These are phyloP conservation scores for Sinosuthora webbiana DNA, from an alignment of 2,113 vertebrate species.

Conservation along the genomic window DNA sequence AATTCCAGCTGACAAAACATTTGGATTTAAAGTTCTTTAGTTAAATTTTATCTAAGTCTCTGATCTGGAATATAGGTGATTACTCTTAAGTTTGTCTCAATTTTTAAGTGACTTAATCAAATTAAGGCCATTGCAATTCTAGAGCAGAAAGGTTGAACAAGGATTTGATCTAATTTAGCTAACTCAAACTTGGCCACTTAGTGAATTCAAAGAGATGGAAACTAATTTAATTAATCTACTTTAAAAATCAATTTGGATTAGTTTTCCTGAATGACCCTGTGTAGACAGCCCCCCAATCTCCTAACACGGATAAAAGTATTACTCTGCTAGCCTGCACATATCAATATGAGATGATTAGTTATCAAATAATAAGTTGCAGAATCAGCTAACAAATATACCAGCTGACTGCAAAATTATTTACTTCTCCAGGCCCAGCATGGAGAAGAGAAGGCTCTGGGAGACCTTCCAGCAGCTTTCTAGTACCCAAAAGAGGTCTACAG, in stretches of 20 bases:
- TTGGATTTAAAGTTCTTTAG: neutral
- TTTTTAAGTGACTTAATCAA: slow-evolving; percentile 32
- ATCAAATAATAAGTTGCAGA: slow-evolving; percentile 12
- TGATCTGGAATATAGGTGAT: neutral
- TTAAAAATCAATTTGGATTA: slow-evolving; percentile 63
- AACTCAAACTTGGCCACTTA: neutral
- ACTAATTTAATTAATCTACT: slow-evolving; percentile 45
- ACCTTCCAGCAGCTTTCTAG: neutral
- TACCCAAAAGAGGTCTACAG: neutral
- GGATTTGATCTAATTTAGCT: slow-evolving; percentile 51
- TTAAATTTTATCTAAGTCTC: neutral
- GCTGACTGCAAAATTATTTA: neutral
- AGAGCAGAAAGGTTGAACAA: slow-evolving; percentile 35
- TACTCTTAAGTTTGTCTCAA: neutral
- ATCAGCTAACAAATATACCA: neutral
- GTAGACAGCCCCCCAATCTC: neutral
- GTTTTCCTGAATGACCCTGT: neutral
- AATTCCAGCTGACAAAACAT: neutral
- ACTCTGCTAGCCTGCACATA: neutral
- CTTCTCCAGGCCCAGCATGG: neutral
- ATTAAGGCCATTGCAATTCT: neutral
- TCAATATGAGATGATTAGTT: neutral
- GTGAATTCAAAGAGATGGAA: neutral
- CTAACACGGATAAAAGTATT: slow-evolving; percentile 2
- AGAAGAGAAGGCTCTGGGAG: neutral